A percentile compares a stretch with the other conserved stretches of the same genome.
These are phyloP conservation scores for Chydorus sphaericus DNA, from an alignment of 2,888 invertebrate genomes.

Conservation along the genomic window DNA sequence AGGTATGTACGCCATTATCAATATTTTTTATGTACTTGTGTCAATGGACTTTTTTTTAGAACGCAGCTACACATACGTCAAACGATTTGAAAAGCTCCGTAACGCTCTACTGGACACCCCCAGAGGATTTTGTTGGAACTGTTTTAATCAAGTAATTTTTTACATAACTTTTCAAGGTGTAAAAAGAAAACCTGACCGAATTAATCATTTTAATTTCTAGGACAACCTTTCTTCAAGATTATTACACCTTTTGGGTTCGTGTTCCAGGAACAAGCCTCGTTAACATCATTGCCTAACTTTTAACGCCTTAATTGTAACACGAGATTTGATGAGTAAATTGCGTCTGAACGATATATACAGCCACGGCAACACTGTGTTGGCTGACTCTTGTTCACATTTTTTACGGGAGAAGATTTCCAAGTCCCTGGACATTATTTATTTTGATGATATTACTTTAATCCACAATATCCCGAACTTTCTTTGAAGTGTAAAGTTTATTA, in stretches of 20 bases:
- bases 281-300: no score
- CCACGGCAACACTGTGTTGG: no score
- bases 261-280: no score
- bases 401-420: no score
- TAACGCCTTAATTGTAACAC: no score
- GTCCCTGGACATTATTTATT: no score
- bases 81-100: not conserved
- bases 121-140: not conserved
- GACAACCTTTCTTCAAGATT: not conserved
- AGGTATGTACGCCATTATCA: not conserved
- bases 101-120: not conserved
- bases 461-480: no score
- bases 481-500: no score
- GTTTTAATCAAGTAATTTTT: not conserved
- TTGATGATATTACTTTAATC: no score
- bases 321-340: no score
- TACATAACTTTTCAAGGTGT: not conserved
- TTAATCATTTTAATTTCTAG: not conserved
- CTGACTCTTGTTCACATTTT: no score
- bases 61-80: not conserved
- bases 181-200: not conserved
- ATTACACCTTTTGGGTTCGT: not conserved
- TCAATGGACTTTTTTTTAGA: not conserved
- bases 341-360: no score
- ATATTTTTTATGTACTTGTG: not conserved